Evolutionary conservation across 2,113 vertebrate species (phyloP).

Genomic region (Alces alces): DNA sequence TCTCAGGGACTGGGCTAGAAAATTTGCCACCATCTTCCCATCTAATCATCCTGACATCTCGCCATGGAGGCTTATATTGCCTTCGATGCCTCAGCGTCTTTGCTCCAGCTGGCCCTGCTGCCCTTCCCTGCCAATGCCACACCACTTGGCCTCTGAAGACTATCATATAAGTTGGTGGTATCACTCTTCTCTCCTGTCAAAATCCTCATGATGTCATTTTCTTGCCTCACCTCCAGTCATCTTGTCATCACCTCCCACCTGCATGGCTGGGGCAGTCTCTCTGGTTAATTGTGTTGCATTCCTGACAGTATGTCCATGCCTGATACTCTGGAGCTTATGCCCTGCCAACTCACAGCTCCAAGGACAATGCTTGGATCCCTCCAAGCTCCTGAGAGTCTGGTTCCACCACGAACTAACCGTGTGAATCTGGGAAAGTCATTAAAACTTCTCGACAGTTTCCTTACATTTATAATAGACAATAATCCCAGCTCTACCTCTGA

Average conservation of each 20-base stretch:
- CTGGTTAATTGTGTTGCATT: background rate
- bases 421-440: constrained; percentile 18
- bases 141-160: background rate
- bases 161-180: background rate
- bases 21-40: background rate
- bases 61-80: accelerated
- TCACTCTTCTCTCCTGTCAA: background rate
- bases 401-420: background rate
- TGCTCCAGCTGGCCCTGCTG: background rate
- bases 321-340: background rate
- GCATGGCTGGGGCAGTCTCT: background rate
- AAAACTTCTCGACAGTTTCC: background rate
- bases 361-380: background rate
- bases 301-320: accelerated
- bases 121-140: too few species aligned
- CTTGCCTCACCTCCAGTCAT: background rate
- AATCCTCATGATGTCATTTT: background rate
- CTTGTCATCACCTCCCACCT: background rate
- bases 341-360: background rate
- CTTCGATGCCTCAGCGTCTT: background rate
- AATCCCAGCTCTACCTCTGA: background rate
- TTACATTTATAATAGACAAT: background rate
- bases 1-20: background rate
- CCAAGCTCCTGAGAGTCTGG: background rate
- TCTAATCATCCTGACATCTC: background rate